Conservation (phyloP, 1,140 invertebrate genomes). For the Ephestia elutella region DNA sequence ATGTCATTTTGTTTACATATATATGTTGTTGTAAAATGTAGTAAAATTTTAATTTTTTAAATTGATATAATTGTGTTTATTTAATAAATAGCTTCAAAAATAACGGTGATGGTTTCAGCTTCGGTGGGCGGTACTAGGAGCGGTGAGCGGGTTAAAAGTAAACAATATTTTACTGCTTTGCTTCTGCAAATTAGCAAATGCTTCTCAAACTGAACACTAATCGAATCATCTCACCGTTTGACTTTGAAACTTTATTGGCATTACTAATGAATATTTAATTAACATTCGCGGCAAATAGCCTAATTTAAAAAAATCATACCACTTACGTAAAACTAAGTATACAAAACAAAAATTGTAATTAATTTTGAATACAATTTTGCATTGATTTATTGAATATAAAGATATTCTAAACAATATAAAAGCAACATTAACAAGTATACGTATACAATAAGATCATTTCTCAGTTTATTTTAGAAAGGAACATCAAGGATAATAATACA, state of each 20-base stretch:
- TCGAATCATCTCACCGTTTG: slow-evolving; percentile 35
- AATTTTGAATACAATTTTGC: background rate
- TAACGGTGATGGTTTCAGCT: slow-evolving; percentile 49
- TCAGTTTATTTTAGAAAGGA: no score
- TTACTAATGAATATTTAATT: background rate
- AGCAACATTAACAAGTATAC: no score
- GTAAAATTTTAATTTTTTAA: no score
- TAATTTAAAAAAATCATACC: background rate
- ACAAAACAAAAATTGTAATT: background rate
- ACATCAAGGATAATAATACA: no score
- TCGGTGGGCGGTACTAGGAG: slow-evolving; percentile 69
- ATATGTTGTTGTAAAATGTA: no score
- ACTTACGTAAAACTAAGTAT: background rate
- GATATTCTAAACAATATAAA: no score
- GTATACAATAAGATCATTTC: no score
- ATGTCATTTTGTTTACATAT: no score
- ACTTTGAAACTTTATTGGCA: background rate
- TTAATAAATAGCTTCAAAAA: background rate
- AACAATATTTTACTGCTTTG: slow-evolving; percentile 62
- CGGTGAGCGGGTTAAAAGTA: slow-evolving; percentile 62
- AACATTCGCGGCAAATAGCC: background rate
- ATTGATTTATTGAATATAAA: no score
- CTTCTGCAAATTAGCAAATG: slow-evolving; percentile 14
- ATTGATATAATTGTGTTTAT: no score
- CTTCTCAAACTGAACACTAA: slow-evolving; percentile 27